phyloP scores from a whole-genome alignment of 2,113 vertebrate species.

The Petrocephalus zakoni region DNA sequence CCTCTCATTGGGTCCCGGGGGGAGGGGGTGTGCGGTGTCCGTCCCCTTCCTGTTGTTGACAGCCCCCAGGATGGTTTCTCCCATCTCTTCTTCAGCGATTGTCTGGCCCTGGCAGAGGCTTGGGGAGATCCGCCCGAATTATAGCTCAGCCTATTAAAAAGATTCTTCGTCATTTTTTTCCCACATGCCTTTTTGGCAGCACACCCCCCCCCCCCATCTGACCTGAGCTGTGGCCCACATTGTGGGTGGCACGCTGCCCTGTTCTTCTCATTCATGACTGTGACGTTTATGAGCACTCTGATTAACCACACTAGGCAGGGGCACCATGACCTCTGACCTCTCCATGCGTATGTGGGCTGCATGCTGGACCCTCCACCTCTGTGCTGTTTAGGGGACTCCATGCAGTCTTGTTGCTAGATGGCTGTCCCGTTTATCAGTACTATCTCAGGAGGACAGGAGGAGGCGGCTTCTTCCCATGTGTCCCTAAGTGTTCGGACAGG shows the following conservation, averaged over 20 bases:
- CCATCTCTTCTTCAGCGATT: constrained; percentile 31
- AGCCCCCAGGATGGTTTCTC: background rate
- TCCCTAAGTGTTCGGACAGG: background rate
- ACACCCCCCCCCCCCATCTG: background rate
- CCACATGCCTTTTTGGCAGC: constrained; percentile 36
- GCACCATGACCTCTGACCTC: background rate
- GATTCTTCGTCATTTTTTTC: background rate
- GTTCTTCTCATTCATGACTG: constrained; percentile 41
- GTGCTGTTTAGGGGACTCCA: background rate
- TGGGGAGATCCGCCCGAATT: constrained; percentile 50
- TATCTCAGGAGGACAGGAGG: background rate
- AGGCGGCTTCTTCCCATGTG: background rate
- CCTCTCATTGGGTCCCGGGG: background rate
- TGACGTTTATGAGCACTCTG: constrained; percentile 32
- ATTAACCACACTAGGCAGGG: constrained; percentile 16
- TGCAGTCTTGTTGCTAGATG: background rate
- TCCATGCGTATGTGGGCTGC: background rate
- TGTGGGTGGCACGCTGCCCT: constrained; percentile 50
- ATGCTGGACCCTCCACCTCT: background rate
- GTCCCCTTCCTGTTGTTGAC: background rate
- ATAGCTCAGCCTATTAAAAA: constrained; percentile 35
- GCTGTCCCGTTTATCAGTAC: background rate
- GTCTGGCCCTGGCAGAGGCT: constrained; percentile 32
- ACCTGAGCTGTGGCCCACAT: constrained; percentile 43
- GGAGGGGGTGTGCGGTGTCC: background rate